These are phyloP conservation scores for Gasterosteus nipponicus DNA, from an alignment of 2,113 vertebrate species.

Conservation along the genomic window DNA sequence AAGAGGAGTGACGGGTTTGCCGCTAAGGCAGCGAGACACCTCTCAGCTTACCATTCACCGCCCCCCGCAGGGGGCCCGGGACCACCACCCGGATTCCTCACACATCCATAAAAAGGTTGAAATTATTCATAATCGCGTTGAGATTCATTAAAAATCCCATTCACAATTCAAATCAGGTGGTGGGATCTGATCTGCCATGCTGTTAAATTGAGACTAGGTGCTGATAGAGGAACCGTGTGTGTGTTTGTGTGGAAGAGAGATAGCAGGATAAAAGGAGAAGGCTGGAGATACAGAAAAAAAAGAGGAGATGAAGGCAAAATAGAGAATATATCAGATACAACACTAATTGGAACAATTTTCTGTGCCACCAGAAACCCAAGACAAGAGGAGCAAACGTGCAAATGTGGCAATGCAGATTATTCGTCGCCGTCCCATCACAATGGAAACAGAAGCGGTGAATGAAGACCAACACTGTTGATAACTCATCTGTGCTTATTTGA, in stretches of 20 bases:
- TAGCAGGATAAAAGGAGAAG: conserved; percentile 36
- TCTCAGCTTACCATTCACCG: conserved; percentile 38
- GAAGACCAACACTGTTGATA: conserved; percentile 16
- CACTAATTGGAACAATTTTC: not conserved
- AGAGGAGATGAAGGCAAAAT: conserved; percentile 1
- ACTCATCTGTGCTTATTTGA: conserved; percentile 26
- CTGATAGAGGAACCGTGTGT: conserved; percentile 15
- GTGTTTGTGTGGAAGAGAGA: not conserved
- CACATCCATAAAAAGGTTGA: conserved; percentile 25
- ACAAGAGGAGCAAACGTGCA: conserved; percentile 14
- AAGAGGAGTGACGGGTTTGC: conserved; percentile 38
- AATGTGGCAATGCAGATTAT: not conserved
- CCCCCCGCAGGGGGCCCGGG: conserved; percentile 14
- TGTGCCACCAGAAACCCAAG: conserved; percentile 5
- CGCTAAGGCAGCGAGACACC: conserved; percentile 17
- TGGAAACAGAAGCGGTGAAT: conserved; percentile 12
- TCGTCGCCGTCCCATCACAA: conserved; percentile 12
- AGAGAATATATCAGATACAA: conserved; percentile 19
- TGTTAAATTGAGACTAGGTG: conserved; percentile 54
- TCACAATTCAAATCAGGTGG: conserved; percentile 55
- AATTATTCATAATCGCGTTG: conserved; percentile 44
- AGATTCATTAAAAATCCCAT: conserved; percentile 56
- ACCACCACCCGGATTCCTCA: conserved; percentile 43
- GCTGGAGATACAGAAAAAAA: conserved; percentile 6
- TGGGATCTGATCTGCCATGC: conserved; percentile 49